Percentiles rank a stretch among this genome's conserved stretches.
Evolutionary conservation across 2,113 vertebrate genomes (phyloP).

Genomic region (Himantopus leucocephalus): DNA sequence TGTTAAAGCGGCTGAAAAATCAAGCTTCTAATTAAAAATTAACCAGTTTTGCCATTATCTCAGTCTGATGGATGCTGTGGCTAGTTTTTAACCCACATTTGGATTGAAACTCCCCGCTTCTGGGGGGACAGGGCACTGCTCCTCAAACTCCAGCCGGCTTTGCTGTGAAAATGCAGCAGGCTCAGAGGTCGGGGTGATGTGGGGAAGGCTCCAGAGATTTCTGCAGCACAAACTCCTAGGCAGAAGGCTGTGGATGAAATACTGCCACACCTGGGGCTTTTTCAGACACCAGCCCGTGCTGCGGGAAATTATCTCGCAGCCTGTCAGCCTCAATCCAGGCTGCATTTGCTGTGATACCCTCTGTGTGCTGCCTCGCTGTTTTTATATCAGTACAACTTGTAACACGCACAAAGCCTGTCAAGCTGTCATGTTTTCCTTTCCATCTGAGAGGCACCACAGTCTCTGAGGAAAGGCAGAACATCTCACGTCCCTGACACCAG

Average conservation of each 20-base stretch:
- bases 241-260: background rate
- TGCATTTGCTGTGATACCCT: background rate
- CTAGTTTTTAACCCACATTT: background rate
- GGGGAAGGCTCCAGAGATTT: background rate
- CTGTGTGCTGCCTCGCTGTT: background rate
- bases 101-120: background rate
- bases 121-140: background rate
- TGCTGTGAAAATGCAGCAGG: background rate
- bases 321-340: background rate
- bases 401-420: background rate
- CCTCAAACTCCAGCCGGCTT: background rate
- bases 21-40: background rate
- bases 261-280: background rate
- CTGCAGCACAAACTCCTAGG: background rate
- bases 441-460: background rate
- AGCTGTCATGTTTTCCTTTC: background rate
- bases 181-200: rapidly evolving
- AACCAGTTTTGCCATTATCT: background rate
- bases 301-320: background rate
- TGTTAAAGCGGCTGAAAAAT: background rate
- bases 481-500: background rate
- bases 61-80: background rate
- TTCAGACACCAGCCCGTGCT: background rate
- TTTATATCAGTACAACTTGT: background rate
- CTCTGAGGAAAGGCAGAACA: background rate